Percentiles rank a stretch among this genome's conserved stretches.
These are phyloP conservation scores for Samia ricini DNA, from an alignment of 1,140 invertebrate species.

Conservation along the genomic window DNA sequence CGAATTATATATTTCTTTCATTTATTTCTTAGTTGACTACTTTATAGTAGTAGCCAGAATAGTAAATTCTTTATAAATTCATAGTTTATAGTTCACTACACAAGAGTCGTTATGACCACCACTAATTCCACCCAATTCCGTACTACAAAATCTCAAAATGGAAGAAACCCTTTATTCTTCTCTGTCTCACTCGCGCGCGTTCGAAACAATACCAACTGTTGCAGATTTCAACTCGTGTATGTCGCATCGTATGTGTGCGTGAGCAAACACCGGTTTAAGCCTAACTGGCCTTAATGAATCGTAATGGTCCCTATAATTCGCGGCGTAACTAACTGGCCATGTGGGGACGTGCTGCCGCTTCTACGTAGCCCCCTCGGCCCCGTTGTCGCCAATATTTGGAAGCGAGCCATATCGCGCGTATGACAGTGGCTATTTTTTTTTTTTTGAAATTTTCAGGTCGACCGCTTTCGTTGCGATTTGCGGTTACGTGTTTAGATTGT, in stretches of 20 bases:
- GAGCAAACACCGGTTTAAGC: slow-evolving; percentile 76
- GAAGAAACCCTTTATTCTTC: slow-evolving; percentile 33
- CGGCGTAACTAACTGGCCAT: slow-evolving; percentile 78
- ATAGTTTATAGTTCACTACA: slow-evolving; percentile 52
- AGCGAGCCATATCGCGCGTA: slow-evolving; percentile 72
- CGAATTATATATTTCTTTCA: neutral
- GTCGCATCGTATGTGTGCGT: slow-evolving; percentile 52
- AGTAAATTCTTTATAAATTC: too few relatives aligned
- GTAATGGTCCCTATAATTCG: slow-evolving; percentile 79
- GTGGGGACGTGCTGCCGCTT: slow-evolving; percentile 55
- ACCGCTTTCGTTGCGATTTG: slow-evolving; percentile 56
- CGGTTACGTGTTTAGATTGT: slow-evolving; percentile 65
- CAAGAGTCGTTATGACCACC: slow-evolving; percentile 59
- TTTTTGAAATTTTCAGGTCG: slow-evolving; percentile 70
- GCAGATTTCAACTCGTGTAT: slow-evolving; percentile 40
- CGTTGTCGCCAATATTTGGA: slow-evolving; percentile 55
- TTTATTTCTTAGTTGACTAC: neutral
- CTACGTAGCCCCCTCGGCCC: slow-evolving; percentile 26
- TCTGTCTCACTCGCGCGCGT: slow-evolving; percentile 38
- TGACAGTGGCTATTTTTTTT: slow-evolving; percentile 70
- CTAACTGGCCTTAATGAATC: slow-evolving; percentile 79
- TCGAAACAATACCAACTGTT: slow-evolving; percentile 61
- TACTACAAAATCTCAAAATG: slow-evolving; percentile 60
- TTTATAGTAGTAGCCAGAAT: slow-evolving; percentile 45
- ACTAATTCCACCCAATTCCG: slow-evolving; percentile 68